A percentile compares a stretch with the other conserved stretches of the same genome.
Evolutionary conservation across 2,113 vertebrate species (phyloP).

Genomic region (Vicugna pacos): DNA sequence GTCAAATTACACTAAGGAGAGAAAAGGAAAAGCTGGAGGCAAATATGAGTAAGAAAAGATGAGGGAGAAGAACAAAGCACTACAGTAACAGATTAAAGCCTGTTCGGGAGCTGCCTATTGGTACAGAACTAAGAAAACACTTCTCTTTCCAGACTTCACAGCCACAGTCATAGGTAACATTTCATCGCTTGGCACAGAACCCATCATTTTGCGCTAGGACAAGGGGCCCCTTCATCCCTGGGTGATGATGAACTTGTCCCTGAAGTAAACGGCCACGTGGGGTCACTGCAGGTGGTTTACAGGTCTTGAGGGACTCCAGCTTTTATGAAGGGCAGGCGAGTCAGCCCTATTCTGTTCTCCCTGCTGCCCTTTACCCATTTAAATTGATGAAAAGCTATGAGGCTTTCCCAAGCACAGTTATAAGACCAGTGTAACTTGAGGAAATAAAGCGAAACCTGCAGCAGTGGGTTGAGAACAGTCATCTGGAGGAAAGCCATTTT

Average conservation of each 20-base stretch:
- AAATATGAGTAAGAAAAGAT: conserved; percentile 7
- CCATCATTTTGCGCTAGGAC: neutral
- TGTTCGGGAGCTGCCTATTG: neutral
- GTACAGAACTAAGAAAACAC: neutral
- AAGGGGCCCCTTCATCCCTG: conserved; percentile 40
- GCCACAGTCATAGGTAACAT: neutral
- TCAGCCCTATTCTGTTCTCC: neutral
- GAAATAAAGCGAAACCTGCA: neutral
- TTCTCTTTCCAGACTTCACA: neutral
- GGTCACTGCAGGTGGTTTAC: neutral
- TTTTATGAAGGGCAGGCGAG: conserved; percentile 60
- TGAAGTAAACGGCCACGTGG: conserved; percentile 56
- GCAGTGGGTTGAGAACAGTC: neutral
- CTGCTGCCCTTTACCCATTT: conserved; percentile 16
- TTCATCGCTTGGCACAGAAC: conserved; percentile 22
- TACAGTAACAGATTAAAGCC: neutral
- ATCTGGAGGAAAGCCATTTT: neutral
- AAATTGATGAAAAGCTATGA: neutral
- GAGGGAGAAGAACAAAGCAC: neutral
- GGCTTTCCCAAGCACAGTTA: conserved; percentile 12
- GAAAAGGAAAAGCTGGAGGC: neutral
- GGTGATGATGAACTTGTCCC: conserved; percentile 49
- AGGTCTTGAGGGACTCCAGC: neutral
- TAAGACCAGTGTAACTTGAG: neutral
- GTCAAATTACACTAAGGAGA: neutral